A percentile compares a stretch with the other conserved stretches of the same genome.
These are phyloP conservation scores for Anastatus disparis DNA, from an alignment of 1,140 invertebrate species.

Conservation along the genomic window DNA sequence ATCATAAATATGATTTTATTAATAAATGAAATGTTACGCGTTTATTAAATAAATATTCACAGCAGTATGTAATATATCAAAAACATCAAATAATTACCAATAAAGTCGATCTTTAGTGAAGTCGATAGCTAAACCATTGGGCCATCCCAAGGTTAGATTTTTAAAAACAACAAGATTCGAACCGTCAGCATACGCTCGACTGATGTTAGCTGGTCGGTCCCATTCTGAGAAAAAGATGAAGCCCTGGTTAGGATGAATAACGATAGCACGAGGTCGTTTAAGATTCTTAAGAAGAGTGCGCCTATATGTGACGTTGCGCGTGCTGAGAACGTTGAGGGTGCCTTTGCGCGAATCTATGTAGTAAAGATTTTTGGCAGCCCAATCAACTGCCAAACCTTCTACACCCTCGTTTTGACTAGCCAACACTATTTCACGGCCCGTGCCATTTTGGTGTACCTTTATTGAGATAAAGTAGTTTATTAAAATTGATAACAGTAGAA, in stretches of 20 bases:
- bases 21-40: not conserved
- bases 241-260: constrained; percentile 95
- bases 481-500: no score
- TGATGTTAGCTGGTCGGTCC: constrained; percentile 96
- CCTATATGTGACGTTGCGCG: constrained; percentile 84
- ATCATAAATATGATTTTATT: not conserved
- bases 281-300: constrained; percentile 88
- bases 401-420: constrained; percentile 97
- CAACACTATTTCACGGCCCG: constrained; percentile 88
- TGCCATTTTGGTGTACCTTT: constrained; percentile 87
- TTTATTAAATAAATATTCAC: no score
- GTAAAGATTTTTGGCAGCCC: constrained; percentile 97
- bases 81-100: constrained; percentile 69
- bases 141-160: constrained; percentile 94
- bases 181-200: constrained; percentile 89
- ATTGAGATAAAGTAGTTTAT: no score
- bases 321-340: constrained; percentile 92
- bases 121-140: constrained; percentile 94
- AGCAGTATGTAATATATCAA: not conserved
- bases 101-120: constrained; percentile 87
- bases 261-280: constrained; percentile 92
- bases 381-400: constrained; percentile 96
- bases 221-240: constrained; percentile 96
- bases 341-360: constrained; percentile 97
- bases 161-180: constrained; percentile 87